Percentiles rank a stretch among this genome's conserved stretches.
phyloP scores from a whole-genome alignment of 2,888 invertebrate genomes.

The Reticulitermes lucifugus region DNA sequence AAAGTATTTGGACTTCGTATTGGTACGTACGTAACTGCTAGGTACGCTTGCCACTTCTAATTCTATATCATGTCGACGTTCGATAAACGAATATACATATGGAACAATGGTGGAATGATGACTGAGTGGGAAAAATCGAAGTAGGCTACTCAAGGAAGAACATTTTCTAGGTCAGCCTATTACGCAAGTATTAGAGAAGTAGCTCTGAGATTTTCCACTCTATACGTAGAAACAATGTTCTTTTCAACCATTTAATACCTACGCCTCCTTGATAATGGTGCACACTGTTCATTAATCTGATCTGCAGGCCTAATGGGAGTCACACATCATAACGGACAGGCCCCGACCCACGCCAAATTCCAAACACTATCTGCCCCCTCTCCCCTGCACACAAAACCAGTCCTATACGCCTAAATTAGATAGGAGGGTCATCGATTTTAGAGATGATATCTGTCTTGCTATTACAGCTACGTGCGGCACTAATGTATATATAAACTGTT shows the following conservation, averaged over 20 bases:
- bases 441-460: background rate
- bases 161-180: too few species aligned
- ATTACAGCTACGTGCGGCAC: background rate
- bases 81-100: too few species aligned
- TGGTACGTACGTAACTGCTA: too few species aligned
- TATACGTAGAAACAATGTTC: background rate
- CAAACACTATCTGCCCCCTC: conserved; percentile 25
- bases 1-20: too few species aligned
- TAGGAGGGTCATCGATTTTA: background rate
- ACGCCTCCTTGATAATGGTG: background rate
- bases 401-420: background rate
- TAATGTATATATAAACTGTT: too few species aligned
- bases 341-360: conserved; percentile 15
- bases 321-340: conserved; percentile 49
- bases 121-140: too few species aligned
- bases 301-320: conserved; percentile 42
- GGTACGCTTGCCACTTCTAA: too few species aligned
- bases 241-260: background rate
- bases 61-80: too few species aligned
- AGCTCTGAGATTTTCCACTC: too few species aligned
- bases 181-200: too few species aligned
- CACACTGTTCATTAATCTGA: conserved; percentile 41
- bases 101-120: too few species aligned
- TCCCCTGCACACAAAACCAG: background rate
- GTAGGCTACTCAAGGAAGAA: too few species aligned